Conservation (phyloP, 2,797 vertebrate genomes). For the Pteronotus mesoamericanus region DNA sequence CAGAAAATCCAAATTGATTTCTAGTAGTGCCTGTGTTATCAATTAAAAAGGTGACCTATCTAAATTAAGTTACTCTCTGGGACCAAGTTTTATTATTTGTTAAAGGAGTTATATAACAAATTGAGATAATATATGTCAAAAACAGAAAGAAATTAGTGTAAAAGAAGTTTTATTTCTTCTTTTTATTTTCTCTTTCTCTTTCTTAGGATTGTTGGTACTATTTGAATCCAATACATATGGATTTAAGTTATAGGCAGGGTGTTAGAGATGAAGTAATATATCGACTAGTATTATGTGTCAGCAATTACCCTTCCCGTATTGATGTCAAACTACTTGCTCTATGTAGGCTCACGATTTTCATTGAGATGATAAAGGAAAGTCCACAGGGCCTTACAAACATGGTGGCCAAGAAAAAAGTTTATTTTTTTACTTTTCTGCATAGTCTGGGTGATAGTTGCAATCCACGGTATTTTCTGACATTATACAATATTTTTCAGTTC, state of each 20-base stretch:
- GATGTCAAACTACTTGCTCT: background rate
- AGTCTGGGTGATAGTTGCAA: background rate
- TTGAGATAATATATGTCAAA: background rate
- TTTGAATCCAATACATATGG: background rate
- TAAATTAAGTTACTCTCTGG: background rate
- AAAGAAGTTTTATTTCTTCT: background rate
- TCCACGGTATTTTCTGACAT: background rate
- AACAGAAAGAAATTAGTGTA: background rate
- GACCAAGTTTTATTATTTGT: background rate
- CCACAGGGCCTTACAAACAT: background rate
- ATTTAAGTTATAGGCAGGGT: background rate
- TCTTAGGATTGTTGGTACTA: background rate
- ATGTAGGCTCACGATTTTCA: background rate
- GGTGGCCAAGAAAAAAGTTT: background rate
- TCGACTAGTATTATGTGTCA: background rate
- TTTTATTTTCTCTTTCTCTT: background rate
- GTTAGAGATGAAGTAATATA: background rate
- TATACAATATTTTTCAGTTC: background rate
- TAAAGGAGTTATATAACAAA: constrained; percentile 6
- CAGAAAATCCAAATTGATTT: background rate
- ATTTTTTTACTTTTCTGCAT: constrained; percentile 3
- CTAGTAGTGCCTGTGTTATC: background rate
- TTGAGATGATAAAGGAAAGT: background rate
- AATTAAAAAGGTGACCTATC: background rate
- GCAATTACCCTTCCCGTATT: background rate